Conservation (phyloP, 2,113 vertebrate genomes). For the Onychostruthus taczanowskii region DNA sequence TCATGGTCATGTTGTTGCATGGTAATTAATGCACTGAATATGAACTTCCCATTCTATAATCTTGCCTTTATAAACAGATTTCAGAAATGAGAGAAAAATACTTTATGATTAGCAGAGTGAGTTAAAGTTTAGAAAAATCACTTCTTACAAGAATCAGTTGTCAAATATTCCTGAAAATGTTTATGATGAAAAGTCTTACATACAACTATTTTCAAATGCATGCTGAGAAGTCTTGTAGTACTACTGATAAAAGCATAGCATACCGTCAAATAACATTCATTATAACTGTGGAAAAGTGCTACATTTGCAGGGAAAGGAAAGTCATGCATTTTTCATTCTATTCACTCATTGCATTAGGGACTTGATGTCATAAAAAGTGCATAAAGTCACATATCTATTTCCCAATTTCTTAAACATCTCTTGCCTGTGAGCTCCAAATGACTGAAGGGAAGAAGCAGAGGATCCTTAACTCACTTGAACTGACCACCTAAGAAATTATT, state of each 20-base stretch:
- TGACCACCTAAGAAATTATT: background rate
- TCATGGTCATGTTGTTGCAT: background rate
- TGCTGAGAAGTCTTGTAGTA: background rate
- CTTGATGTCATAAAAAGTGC: background rate
- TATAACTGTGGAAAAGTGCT: background rate
- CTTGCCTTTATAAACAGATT: background rate
- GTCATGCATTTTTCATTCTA: background rate
- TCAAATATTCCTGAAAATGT: background rate
- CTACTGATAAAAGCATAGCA: background rate
- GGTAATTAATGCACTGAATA: background rate
- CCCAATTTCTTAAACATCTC: background rate
- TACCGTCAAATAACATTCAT: background rate
- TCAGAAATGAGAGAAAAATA: background rate
- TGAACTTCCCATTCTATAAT: background rate
- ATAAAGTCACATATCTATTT: background rate
- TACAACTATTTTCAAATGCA: background rate
- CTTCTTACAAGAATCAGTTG: background rate
- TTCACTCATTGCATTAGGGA: background rate
- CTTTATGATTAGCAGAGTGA: background rate
- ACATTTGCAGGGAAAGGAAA: background rate
- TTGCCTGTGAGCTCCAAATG: background rate
- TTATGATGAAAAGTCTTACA: slow-evolving; percentile 9
- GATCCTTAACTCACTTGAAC: background rate
- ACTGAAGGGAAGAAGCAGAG: background rate
- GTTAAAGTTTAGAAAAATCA: background rate